Evolutionary conservation across 2,797 vertebrate species (phyloP), one percentile per base, ranked within the genome.

Genomic region (Eidolon dupreanum): DNA sequence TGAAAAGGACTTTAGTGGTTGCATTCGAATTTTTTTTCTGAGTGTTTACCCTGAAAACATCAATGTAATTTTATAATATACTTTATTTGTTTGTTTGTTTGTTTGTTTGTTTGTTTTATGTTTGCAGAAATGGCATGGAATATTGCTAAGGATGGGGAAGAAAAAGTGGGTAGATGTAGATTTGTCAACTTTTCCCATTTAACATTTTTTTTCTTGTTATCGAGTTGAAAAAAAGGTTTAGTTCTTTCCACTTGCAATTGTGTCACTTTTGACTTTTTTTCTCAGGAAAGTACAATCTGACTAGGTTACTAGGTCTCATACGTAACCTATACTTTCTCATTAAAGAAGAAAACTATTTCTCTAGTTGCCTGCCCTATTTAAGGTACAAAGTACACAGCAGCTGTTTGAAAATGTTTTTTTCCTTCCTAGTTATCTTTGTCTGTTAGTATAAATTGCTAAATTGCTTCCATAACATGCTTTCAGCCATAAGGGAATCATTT

Each of bases 401-500:
- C 95, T 97, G 77, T 97, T 97, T 79, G 95, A 90, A 96, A 97
- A 94, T 90, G 83, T 36, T 97, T 84, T 97, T 96, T 96, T 26
- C 33, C 33, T 88, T 68, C 70, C 83, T 94, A 88, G 65, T 97
- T 98, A 95, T 96, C 88, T 97, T 92, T 57, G 55, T 92, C 89
- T 98, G 13, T 96, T 96, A 97, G 49, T 97, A 96, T 97, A 90
- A 97, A 92, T 97, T 95, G 51, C 66, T 95, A 96, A 98, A 98
- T 94, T 98, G 87, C 88, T 98, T 97, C 90, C 96, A 95, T 96
- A 68, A 89, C 95, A 94, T 97, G 57, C 55, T 33, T 59, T 22
- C 84, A 97, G 85, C 97, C 95, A 96, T 83, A 90, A 95, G 95
- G 94, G 74, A 97, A 82, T 97, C 53, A 93, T 98, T 97, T 97